These are phyloP conservation scores for Coccyzus lansbergi DNA, from an alignment of 2,797 vertebrate species.

Conservation along the genomic window DNA sequence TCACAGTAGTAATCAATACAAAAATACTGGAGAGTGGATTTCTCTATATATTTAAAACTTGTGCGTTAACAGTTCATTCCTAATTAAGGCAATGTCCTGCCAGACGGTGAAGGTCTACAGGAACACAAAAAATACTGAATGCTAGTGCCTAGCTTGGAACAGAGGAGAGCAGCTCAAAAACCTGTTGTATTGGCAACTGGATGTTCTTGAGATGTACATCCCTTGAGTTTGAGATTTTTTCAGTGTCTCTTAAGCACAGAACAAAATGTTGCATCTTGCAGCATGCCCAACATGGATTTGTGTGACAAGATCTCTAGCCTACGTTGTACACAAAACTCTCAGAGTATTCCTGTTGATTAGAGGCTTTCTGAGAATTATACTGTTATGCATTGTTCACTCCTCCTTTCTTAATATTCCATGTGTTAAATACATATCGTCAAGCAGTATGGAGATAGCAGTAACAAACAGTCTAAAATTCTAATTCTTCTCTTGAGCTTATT, in stretches of 20 bases:
- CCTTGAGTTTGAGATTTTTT: no score
- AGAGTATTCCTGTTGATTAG: not conserved
- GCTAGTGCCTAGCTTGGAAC: not conserved
- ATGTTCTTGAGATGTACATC: not conserved
- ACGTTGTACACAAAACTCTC: not conserved
- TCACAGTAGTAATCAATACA: not conserved
- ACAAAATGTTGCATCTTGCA: not conserved
- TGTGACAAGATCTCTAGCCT: not conserved
- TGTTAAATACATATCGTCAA: not conserved
- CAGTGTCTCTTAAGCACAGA: not conserved
- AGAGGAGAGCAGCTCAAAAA: not conserved
- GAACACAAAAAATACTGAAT: not conserved
- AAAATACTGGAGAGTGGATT: not conserved
- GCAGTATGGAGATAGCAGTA: not conserved
- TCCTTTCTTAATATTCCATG: not conserved
- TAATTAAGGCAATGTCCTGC: not conserved
- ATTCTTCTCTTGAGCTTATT: not conserved
- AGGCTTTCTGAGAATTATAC: not conserved
- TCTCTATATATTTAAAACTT: not conserved
- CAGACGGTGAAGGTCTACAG: not conserved
- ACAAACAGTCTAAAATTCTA: not conserved
- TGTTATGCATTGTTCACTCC: not conserved
- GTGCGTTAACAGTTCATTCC: not conserved
- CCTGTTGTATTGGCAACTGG: not conserved
- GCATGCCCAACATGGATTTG: not conserved